Conservation (phyloP, 1,140 invertebrate genomes). For the Drosophila sproati region DNA sequence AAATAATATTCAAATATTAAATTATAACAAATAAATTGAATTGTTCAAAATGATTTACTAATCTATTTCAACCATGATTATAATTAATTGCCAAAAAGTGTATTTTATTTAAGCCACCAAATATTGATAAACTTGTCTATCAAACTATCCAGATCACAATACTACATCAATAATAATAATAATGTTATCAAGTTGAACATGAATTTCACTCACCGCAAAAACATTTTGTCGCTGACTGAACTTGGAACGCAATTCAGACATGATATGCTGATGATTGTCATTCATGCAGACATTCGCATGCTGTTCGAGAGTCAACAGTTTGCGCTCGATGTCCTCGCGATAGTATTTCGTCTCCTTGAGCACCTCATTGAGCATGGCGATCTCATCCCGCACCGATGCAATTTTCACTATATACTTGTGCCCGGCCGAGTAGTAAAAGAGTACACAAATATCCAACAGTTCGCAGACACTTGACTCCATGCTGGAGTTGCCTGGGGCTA, state of each 20-base stretch:
- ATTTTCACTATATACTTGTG: slow-evolving; percentile 84
- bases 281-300: slow-evolving; percentile 80
- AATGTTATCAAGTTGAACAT: neutral
- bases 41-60: too few relatives aligned
- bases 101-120: too few relatives aligned
- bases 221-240: slow-evolving; percentile 82
- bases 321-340: slow-evolving; percentile 76
- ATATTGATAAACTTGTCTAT: too few relatives aligned
- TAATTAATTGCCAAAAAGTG: too few relatives aligned
- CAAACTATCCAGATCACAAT: too few relatives aligned
- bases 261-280: slow-evolving; percentile 71
- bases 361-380: slow-evolving; percentile 79
- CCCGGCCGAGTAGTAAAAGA: slow-evolving; percentile 83
- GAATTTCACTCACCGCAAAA: slow-evolving; percentile 69
- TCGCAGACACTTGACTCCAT: slow-evolving; percentile 67
- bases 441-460: slow-evolving; percentile 73
- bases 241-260: slow-evolving; percentile 71
- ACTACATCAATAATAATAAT: neutral
- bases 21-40: too few relatives aligned
- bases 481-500: slow-evolving; percentile 57
- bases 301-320: slow-evolving; percentile 70
- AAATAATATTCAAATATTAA: too few relatives aligned
- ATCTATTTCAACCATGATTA: too few relatives aligned
- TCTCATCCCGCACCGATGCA: slow-evolving; percentile 78
- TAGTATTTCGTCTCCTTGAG: slow-evolving; percentile 80